These are phyloP conservation scores for Bombyx mandarina DNA, from an alignment of 1,140 invertebrate genomes.

Conservation along the genomic window DNA sequence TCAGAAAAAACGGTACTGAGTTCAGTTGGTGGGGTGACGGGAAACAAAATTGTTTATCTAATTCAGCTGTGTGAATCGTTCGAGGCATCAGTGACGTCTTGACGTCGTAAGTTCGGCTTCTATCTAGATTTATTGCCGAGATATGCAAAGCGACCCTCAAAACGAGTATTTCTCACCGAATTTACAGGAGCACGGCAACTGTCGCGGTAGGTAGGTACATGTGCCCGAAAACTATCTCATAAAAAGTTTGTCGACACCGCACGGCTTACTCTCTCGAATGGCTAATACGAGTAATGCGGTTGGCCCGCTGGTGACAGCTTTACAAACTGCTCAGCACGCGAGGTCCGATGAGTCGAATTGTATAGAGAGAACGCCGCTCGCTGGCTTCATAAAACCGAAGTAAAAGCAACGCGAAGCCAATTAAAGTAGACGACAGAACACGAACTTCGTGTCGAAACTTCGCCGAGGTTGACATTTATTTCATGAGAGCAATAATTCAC, in stretches of 20 bases:
- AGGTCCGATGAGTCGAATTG: too few species aligned
- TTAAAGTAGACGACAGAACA: slow-evolving; percentile 27
- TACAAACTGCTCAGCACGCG: background rate
- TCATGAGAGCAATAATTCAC: slow-evolving; percentile 34
- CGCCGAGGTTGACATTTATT: slow-evolving; percentile 34
- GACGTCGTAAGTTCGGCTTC: slow-evolving; percentile 12
- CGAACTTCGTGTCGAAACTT: slow-evolving; percentile 33
- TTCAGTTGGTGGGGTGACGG: slow-evolving; percentile 6
- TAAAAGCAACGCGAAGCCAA: slow-evolving; percentile 2
- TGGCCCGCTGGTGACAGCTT: background rate
- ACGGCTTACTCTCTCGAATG: background rate
- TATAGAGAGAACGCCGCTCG: slow-evolving; percentile 5
- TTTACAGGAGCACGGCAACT: slow-evolving; percentile 22
- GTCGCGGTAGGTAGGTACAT: slow-evolving; percentile 8
- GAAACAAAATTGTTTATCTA: slow-evolving; percentile 17
- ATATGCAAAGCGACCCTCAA: slow-evolving; percentile 38
- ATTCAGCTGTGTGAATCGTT: slow-evolving; percentile 6
- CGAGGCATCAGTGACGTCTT: slow-evolving; percentile 6
- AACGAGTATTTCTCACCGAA: slow-evolving; percentile 39
- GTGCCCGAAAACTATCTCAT: slow-evolving; percentile 17
- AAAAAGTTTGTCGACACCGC: slow-evolving; percentile 35
- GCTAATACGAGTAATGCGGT: too few species aligned
- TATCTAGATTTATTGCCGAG: slow-evolving; percentile 27
- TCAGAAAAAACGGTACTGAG: slow-evolving; percentile 5
- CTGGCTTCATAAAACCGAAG: slow-evolving; percentile 1